Percentiles rank a stretch among this genome's conserved stretches.
Evolutionary conservation across 2,797 vertebrate genomes (phyloP).

Genomic region (Avahi laniger): DNA sequence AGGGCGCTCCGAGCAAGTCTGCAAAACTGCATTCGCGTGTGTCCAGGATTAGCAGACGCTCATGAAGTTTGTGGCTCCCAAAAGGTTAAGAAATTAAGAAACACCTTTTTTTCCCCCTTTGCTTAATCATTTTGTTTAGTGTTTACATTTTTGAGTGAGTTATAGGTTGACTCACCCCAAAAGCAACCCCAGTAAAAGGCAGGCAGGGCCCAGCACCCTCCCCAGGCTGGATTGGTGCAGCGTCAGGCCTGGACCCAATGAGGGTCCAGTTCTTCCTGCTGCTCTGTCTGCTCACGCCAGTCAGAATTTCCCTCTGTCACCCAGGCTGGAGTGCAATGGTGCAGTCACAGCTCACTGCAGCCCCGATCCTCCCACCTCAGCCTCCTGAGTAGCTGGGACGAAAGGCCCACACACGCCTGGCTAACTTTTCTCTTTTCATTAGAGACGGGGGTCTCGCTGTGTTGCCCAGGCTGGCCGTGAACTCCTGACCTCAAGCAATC

Average conservation of each 20-base stretch:
- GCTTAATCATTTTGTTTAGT: neutral
- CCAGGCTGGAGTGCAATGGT: no score
- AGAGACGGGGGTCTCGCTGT: no score
- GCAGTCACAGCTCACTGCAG: neutral
- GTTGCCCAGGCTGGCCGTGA: neutral
- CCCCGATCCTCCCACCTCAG: neutral
- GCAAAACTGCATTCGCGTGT: neutral
- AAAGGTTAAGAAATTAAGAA: neutral
- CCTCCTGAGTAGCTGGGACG: neutral
- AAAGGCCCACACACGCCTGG: neutral
- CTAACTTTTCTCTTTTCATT: no score
- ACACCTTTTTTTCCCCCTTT: neutral
- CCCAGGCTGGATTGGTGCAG: neutral
- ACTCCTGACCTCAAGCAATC: neutral
- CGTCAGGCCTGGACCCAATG: neutral
- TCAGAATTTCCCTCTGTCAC: neutral
- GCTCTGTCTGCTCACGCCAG: neutral
- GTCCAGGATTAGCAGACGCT: neutral
- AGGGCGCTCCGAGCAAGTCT: rapidly evolving
- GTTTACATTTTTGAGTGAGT: neutral
- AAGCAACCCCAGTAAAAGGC: neutral
- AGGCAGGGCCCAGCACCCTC: neutral
- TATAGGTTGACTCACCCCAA: neutral
- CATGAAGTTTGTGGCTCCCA: no score
- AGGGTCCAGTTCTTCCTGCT: neutral